Conservation (phyloP, 2,888 invertebrate genomes). For the Galerucella nymphaeae region DNA sequence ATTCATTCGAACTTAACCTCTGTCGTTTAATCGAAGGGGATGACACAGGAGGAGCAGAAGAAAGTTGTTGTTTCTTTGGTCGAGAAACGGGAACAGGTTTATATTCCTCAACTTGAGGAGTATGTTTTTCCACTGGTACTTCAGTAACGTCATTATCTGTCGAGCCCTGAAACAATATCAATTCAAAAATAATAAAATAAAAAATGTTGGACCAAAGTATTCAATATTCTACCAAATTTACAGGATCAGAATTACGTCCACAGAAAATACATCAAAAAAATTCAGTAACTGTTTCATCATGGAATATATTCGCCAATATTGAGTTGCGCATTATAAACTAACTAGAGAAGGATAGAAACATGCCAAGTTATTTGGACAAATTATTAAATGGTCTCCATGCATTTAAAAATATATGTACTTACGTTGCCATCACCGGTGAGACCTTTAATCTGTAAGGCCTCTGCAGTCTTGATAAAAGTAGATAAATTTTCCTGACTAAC, state of each 20-base stretch:
- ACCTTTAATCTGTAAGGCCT: constrained; percentile 64
- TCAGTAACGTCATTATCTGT: constrained; percentile 51
- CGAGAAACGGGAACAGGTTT: constrained; percentile 40
- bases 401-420: constrained; percentile 48
- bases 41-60: constrained; percentile 40
- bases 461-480: constrained; percentile 64
- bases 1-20: constrained; percentile 47
- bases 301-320: too few species aligned
- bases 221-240: not conserved
- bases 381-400: not conserved
- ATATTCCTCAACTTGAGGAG: constrained; percentile 48
- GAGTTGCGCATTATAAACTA: not conserved
- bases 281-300: constrained; percentile 42
- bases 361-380: not conserved
- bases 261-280: constrained; percentile 34
- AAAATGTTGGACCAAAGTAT: not conserved
- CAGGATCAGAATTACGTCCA: constrained; percentile 42
- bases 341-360: constrained; percentile 8
- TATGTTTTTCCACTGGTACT: constrained; percentile 44
- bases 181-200: not conserved
- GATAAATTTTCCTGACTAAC: constrained; percentile 63
- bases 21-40: constrained; percentile 53
- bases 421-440: constrained; percentile 63
- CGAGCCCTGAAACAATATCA: constrained; percentile 49
- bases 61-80: constrained; percentile 52